Percentiles rank a stretch among this genome's conserved stretches.
Conservation (phyloP, 2,113 vertebrate species). For the Nesoenas mayeri region DNA sequence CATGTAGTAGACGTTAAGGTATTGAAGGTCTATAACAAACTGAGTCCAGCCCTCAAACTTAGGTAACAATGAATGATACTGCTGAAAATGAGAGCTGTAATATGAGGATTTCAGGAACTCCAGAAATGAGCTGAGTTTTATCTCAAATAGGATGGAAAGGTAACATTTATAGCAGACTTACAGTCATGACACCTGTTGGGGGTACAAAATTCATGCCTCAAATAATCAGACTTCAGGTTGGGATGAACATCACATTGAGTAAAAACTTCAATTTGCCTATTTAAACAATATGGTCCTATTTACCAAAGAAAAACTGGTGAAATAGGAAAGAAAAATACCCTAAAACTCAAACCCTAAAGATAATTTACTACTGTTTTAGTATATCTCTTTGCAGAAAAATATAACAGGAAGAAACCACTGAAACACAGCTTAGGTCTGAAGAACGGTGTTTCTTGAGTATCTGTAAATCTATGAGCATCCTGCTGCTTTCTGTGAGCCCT, state of each 20-base stretch:
- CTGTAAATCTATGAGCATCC: conserved; percentile 47
- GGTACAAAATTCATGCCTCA: neutral
- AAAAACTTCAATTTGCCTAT: neutral
- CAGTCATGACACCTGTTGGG: neutral
- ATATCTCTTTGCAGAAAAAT: conserved; percentile 49
- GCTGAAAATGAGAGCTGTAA: neutral
- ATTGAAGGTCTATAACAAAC: neutral
- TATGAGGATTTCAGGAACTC: neutral
- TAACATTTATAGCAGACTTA: neutral
- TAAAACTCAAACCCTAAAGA: conserved; percentile 16
- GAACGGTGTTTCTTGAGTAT: conserved; percentile 41
- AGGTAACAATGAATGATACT: neutral
- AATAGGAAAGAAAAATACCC: neutral
- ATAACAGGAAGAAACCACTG: conserved; percentile 49
- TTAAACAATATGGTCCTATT: neutral
- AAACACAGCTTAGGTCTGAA: conserved; percentile 56
- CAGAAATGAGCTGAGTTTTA: neutral
- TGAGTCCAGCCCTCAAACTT: neutral
- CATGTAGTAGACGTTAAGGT: neutral
- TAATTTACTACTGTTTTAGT: conserved; percentile 49
- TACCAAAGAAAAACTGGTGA: neutral
- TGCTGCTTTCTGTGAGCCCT: conserved; percentile 14
- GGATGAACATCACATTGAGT: neutral
- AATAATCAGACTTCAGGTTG: neutral
- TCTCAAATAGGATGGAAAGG: neutral